Evolutionary conservation across 2,797 vertebrate species (phyloP).

Genomic region (Dromococcyx pavoninus): DNA sequence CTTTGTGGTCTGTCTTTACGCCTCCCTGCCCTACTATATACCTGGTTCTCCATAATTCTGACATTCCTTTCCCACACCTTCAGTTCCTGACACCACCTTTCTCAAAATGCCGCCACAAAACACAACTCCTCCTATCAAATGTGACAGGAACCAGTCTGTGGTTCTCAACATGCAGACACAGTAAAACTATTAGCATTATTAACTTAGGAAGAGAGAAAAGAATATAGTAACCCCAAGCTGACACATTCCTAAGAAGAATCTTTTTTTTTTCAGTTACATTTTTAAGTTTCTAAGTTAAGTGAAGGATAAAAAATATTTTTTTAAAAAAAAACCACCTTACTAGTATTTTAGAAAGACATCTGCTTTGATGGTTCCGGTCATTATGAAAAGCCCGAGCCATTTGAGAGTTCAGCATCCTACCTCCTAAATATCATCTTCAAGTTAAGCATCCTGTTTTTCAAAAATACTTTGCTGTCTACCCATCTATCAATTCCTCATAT

Average conservation of each 20-base stretch:
- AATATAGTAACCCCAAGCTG: not conserved
- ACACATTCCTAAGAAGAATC: not conserved
- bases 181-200: not conserved
- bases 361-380: not conserved
- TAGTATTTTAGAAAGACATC: not conserved
- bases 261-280: not conserved
- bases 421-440: not conserved
- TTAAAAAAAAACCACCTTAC: not conserved
- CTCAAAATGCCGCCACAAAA: not conserved
- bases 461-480: not conserved
- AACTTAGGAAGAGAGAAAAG: not conserved
- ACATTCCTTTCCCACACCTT: not conserved
- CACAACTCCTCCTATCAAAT: not conserved
- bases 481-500: not conserved
- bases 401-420: not conserved
- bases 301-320: not conserved
- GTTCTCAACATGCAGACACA: not conserved
- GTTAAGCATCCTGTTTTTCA: not conserved
- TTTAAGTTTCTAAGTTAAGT: not conserved
- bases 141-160: not conserved
- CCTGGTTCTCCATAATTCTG: not conserved
- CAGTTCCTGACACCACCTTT: not conserved
- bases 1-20: not conserved
- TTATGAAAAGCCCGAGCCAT: not conserved
- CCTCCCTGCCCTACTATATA: not conserved